Evolutionary conservation across 2,113 vertebrate genomes (phyloP), one percentile per base, ranked within the genome.

Genomic region (Nibea albiflora): DNA sequence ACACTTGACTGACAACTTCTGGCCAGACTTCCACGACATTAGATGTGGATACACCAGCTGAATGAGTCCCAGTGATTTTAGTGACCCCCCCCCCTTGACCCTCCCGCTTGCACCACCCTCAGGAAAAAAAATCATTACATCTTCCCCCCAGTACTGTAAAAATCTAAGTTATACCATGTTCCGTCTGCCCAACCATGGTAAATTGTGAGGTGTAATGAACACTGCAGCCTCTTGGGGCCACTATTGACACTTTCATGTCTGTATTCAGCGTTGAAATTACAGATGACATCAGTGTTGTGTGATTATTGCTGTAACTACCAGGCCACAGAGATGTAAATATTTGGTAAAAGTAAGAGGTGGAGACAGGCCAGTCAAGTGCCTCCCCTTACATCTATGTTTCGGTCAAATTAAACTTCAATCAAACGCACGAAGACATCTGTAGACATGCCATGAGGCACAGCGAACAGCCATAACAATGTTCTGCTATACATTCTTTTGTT

Each of bases 161-260:
- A 26, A 26, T 3, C 54, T 57, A 26, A 5, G 26, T 16, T 56
- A 6, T 7, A 57, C 24, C 12, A 54, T 16, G 60, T 35, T 35
- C 24, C 4, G 14, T 56, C 52, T 26, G 26, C 9, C 31, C 1
- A 9, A 17, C 20, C 2, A 14, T 11, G 15, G 9, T 35, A 20
- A 31, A 61, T 3, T 4, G 12, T 5, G 31, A 26, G 42, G 28
- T 52, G 64, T 61, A 28, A 44, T 53, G 3, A 24, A 20, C 28
- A 1, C n/a, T 11, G 75, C 11, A 5, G 75, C 75, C 65, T 42
- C 65, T 20, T 15, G 64, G 56, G 28, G 74, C 4, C 2, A 53
- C 52, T 67, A n/a, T 22, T 66, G 73, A 74, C 28, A 35, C 56
- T 47, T 35, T 17, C n/a, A 6, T 42, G 66, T 71, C n/a, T 42